Base-by-base conservation (phyloP, 2,113 vertebrate species). In the Piaya cayana region DNA sequence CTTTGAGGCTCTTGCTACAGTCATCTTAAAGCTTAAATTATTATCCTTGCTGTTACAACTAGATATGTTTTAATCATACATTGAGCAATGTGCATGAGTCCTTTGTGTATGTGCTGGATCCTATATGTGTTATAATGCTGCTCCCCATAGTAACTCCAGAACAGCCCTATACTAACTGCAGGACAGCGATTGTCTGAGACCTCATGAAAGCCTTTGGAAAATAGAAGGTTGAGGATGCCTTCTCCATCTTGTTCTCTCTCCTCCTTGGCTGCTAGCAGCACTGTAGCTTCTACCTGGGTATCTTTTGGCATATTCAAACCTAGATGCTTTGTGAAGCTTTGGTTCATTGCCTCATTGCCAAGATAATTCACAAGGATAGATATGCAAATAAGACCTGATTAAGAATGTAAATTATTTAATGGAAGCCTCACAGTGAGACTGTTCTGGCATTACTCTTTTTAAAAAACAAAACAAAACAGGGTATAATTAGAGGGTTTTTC, bases 11-110 rank as follows among this genome's bases (percentile, higher is more conserved):
- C 34, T 93, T 82, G 36, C 59, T 93, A 17, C 20, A 87, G 43
- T 80, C 50, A 53, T 92, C 67, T 67, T 82, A 82, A 72, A 91
- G 75, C 91, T 93, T 91, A 93, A 90, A 85, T 74, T 5, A 82
- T 96, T 72, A 95, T 86, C 78, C 79, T 82, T 22, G 7, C 15
- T 88, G 32, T 64, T 88, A 32, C 30, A 82, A 50, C 45, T 72
- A 59, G 45, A 7, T 78, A 77, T 15, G 43, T 30, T 86, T 93
- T 56, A 90, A 62, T 82, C 68, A 22, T 77, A 6, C 22, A 37
- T 87, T 95, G 67, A 69, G 91, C 63, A 91, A 93, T 45, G 21
- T 55, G 23, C 75, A 26, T 0, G 1, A 83, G 32, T 85, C 32
- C 7, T 88, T 36, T 32, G 37, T 8, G 2, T 86, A 36, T 0